Evolutionary conservation across 2,113 vertebrate genomes (phyloP).

Genomic region (Phalacrocorax aristotelis): DNA sequence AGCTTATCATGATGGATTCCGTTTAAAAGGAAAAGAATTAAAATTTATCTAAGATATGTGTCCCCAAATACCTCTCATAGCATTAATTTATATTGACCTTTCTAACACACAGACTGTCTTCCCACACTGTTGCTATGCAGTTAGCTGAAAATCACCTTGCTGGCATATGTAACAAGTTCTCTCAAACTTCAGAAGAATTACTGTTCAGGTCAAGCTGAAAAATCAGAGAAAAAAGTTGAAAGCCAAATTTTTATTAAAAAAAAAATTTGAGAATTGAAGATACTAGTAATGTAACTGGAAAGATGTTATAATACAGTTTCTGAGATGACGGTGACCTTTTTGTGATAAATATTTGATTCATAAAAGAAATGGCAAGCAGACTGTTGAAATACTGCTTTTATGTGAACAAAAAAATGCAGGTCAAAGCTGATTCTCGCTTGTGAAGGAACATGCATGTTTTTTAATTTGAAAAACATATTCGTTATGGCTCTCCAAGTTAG

Average conservation of each 20-base stretch:
- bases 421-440: not conserved
- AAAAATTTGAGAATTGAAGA: not conserved
- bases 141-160: not conserved
- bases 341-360: not conserved
- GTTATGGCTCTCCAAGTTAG: not conserved
- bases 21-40: slow-evolving; percentile 43
- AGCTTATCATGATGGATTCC: not conserved
- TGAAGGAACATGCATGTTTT: not conserved
- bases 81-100: not conserved
- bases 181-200: not conserved
- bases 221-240: not conserved
- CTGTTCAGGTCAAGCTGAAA: not conserved
- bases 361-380: not conserved
- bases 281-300: not conserved
- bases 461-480: not conserved
- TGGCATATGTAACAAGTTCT: not conserved
- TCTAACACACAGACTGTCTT: not conserved
- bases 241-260: not conserved
- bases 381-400: not conserved
- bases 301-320: not conserved
- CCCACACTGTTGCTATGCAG: not conserved
- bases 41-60: slow-evolving; percentile 27
- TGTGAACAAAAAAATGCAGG: not conserved
- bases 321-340: not conserved
- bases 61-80: slow-evolving; percentile 2